A percentile compares a stretch with the other conserved stretches of the same genome.
Evolutionary conservation across 2,113 vertebrate species (phyloP).

Genomic region (Daubentonia madagascariensis): DNA sequence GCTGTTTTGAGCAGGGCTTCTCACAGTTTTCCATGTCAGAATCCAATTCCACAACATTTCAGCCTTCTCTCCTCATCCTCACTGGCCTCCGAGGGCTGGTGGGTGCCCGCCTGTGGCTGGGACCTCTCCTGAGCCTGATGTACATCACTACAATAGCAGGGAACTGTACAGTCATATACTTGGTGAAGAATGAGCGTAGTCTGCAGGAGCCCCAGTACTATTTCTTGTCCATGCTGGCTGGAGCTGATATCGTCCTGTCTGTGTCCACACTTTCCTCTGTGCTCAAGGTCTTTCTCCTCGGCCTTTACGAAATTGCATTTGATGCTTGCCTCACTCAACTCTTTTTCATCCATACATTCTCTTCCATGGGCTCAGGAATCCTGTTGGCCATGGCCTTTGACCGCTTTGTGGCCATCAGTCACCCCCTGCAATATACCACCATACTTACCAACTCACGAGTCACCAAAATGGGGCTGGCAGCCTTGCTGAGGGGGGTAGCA

Average conservation of each 20-base stretch:
- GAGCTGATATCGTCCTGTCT: constrained; percentile 53
- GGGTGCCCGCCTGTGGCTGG: not conserved
- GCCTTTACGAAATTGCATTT: constrained; percentile 41
- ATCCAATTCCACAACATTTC: not conserved
- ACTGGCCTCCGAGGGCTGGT: constrained; percentile 43
- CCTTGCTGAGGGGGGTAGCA: not conserved
- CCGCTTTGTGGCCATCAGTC: not conserved
- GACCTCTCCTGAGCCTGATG: constrained; percentile 34
- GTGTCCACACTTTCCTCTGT: constrained; percentile 50
- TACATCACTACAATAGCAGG: constrained; percentile 22
- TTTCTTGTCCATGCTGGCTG: constrained; percentile 61
- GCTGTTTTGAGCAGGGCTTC: not conserved
- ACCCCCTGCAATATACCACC: constrained; percentile 3
- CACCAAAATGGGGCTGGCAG: not conserved
- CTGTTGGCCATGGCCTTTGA: not conserved
- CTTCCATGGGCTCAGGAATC: not conserved
- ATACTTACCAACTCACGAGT: constrained; percentile 8
- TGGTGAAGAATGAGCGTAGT: too few relatives aligned
- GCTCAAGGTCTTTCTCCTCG: constrained; percentile 57
- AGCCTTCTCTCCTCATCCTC: constrained; percentile 39
- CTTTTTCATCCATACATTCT: not conserved
- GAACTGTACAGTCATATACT: constrained; percentile 32
- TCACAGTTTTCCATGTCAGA: not conserved
- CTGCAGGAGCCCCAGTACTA: too few relatives aligned
- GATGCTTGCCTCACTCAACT: constrained; percentile 17